Evolutionary conservation across 2,113 vertebrate genomes (phyloP), one percentile per base, ranked within the genome.

Genomic region (Solea solea): DNA sequence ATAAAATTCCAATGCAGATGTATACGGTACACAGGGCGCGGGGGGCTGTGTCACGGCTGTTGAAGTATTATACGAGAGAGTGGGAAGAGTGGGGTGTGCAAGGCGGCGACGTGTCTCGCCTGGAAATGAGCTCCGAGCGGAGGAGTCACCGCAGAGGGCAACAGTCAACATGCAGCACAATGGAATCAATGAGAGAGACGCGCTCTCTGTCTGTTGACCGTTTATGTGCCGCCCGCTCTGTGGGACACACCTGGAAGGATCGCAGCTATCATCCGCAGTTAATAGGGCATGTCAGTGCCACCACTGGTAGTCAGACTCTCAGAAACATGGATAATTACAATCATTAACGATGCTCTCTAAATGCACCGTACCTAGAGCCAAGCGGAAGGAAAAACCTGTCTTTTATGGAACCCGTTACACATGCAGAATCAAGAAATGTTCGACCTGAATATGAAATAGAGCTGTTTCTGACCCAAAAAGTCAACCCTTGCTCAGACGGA

Each of bases 1-100:
- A 80, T 88, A 72, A 84, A 81, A 59, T 84, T 82, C 72, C 72
- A 69, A 82, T 86, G 77, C 52, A 86, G 72, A 83, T 85, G 63
- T 79, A 49, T 56, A 59, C 13, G 7, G 16, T 54, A 41, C 49
- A 63, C 27, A 54, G 82, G 53, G 72, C 55, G 58, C 71, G 69
- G 49, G 60, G 69, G 49, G 60, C 60, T 46, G 34, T 40, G 9
- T 67, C 72, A 65, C 54, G 74, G 58, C 57, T 39, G 73, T 9
- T 64, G 77, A 81, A 66, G 76, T 80, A 48, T 72, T 74, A 75
- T 72, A 81, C 56, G 78, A 73, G 42, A 53, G 50, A 61, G 72
- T 55, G 39, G 64, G 76, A 61, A 68, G 58, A 65, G 55, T 57
- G 12, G 64, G 65, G 66, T 71, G 64, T 76, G 65, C 21, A 1